Evolutionary conservation across 2,113 vertebrate species (phyloP).

Genomic region (Spilogale gracilis): DNA sequence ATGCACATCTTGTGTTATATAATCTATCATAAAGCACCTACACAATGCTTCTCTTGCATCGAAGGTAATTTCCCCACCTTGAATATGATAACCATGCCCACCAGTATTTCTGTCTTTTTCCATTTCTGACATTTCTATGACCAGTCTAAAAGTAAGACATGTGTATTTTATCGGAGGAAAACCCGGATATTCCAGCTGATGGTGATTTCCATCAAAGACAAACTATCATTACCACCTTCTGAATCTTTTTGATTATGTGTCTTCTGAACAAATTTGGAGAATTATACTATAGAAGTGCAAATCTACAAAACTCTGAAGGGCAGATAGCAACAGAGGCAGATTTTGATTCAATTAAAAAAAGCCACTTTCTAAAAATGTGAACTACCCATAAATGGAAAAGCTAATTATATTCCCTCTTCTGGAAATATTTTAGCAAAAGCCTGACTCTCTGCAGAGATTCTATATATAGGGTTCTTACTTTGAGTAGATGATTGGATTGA

Average conservation of each 20-base stretch:
- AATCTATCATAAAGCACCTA: not conserved
- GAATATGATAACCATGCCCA: not conserved
- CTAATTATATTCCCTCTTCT: constrained; percentile 68
- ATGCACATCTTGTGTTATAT: not conserved
- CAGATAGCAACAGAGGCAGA: constrained; percentile 56
- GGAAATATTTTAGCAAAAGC: constrained; percentile 66
- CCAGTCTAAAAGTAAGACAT: not conserved
- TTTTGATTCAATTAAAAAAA: constrained; percentile 53
- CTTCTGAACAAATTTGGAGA: constrained; percentile 25
- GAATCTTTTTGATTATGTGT: not conserved
- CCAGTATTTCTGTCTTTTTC: not conserved
- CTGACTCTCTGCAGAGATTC: constrained; percentile 8
- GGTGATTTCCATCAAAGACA: not conserved
- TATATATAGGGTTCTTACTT: constrained; percentile 70
- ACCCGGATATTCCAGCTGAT: not conserved
- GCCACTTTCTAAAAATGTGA: constrained; percentile 79
- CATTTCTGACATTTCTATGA: not conserved
- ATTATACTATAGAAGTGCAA: constrained; percentile 37
- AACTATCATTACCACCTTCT: not conserved
- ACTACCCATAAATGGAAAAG: constrained; percentile 78
- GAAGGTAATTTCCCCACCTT: not conserved
- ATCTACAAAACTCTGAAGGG: constrained; percentile 48
- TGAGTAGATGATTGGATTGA: constrained; percentile 14
- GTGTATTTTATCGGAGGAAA: not conserved
- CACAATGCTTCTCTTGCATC: not conserved